Base-by-base conservation (phyloP, 1,140 invertebrate genomes). In the Cydia splendana region DNA sequence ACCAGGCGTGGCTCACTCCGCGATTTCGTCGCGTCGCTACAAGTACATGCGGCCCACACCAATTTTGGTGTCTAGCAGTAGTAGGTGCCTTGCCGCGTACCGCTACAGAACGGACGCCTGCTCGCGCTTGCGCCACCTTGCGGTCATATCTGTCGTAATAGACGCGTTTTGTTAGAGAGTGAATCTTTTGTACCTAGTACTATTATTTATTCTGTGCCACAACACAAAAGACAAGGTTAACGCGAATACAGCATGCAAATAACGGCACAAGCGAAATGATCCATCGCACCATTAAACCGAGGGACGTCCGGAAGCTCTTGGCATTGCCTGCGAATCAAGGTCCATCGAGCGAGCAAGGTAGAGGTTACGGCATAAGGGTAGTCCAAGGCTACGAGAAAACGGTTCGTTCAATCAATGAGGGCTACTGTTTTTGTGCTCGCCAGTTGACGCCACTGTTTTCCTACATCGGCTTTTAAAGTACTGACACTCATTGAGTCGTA, bases 301-400 rank as follows among this genome's bases (percentile, higher is more conserved):
- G 18, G 53, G 53, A 57, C 53, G 53, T 18, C 53, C 0, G 53
- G 4, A 18, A 57, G 7, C 18, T 18, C 53, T 57, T 57, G 53
- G 53, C 53, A 57, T 57, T 57, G 53, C 53, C 53, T 2, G 9
- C 12, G 13, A 51, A 69, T 42, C 65, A 69, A 69, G 65, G 65
- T 34, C 34, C 5, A 69, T 69, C 65, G 65, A 69, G 30, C 65
- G 65, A 69, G 65, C 65, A 38, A 69, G 65, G 65, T 15, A 69
- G n/a, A 69, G 65, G 65, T 38, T 69, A 69, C n/a, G 30, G 65
- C 13, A 9, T 34, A 30, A 15, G 53, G 53, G 53, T 20, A 57
- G 53, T 57, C n/a, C 53, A 57, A n/a, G 53, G n/a, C 53, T 15
- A 51, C 38, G 7, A 42, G 38, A 42, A 42, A 34, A 34, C 34